A percentile compares a stretch with the other conserved stretches of the same genome.
These are phyloP conservation scores for Drosophila cracens DNA, from an alignment of 2,888 invertebrate genomes.

Conservation along the genomic window DNA sequence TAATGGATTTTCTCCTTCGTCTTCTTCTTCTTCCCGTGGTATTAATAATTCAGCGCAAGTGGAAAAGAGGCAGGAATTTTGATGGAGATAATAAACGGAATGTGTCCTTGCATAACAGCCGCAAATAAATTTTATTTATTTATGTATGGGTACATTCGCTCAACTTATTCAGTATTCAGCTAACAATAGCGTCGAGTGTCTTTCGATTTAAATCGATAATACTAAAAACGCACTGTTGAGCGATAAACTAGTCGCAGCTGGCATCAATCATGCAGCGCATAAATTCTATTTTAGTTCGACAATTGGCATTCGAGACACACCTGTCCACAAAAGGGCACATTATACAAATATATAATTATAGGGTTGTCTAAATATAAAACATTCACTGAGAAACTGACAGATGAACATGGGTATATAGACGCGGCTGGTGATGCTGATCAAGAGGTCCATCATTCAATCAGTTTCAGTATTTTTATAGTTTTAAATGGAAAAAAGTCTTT, in stretches of 20 bases:
- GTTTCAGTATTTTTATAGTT: background rate
- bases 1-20: slow-evolving; percentile 32
- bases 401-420: background rate
- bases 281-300: slow-evolving; percentile 4
- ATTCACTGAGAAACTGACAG: background rate
- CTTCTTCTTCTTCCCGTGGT: background rate
- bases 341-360: background rate
- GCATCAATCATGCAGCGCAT: slow-evolving; percentile 5
- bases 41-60: slow-evolving; percentile 45
- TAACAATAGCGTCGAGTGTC: background rate
- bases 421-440: background rate
- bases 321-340: slow-evolving; percentile 3
- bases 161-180: background rate
- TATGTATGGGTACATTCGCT: background rate
- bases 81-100: slow-evolving; percentile 11
- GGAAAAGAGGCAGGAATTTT: slow-evolving; percentile 27
- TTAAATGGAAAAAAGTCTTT: background rate
- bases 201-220: slow-evolving; percentile 44
- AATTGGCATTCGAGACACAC: slow-evolving; percentile 14
- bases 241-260: slow-evolving; percentile 23
- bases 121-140: background rate
- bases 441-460: background rate
- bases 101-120: background rate
- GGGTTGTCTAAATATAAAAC: background rate
- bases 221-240: slow-evolving; percentile 25